These are phyloP conservation scores for Synergus japonicus DNA, from an alignment of 2,888 invertebrate species.

Conservation along the genomic window DNA sequence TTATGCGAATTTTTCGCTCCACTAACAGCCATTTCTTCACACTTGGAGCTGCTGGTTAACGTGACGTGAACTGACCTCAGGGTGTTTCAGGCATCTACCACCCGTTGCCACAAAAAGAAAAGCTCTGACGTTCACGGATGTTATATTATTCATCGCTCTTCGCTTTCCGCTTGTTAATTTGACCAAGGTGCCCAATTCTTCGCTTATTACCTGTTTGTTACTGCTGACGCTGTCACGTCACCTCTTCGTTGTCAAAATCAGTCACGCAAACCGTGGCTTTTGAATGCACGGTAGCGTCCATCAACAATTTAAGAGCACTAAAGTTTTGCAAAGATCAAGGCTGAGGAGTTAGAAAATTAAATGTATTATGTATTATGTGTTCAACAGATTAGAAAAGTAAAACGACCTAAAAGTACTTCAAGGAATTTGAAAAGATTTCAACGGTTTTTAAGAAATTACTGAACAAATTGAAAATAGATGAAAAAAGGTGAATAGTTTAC, in stretches of 20 bases:
- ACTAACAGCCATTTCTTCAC: slow-evolving; percentile 56
- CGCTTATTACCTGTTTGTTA: slow-evolving; percentile 28
- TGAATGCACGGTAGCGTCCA: slow-evolving; percentile 14
- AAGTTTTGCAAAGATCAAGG: background rate
- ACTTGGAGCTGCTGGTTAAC: slow-evolving; percentile 55
- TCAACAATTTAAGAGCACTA: slow-evolving; percentile 1
- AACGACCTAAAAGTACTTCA: background rate
- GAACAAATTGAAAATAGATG: too few relatives aligned
- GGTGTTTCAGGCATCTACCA: slow-evolving; percentile 55
- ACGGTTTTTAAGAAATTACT: too few relatives aligned
- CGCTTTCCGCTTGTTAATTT: slow-evolving; percentile 42
- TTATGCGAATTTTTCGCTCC: slow-evolving; percentile 53
- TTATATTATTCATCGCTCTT: slow-evolving; percentile 42
- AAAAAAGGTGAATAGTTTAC: too few relatives aligned
- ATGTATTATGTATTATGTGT: slow-evolving; percentile 1
- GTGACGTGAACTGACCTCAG: slow-evolving; percentile 55
- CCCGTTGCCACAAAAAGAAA: slow-evolving; percentile 52
- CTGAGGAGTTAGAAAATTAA: background rate
- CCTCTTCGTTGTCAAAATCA: slow-evolving; percentile 24
- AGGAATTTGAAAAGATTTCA: too few relatives aligned
- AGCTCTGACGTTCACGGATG: slow-evolving; percentile 14
- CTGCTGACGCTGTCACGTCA: slow-evolving; percentile 28
- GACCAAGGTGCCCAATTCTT: slow-evolving; percentile 34
- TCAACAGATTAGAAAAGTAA: background rate
- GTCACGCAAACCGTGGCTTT: slow-evolving; percentile 11